Evolutionary conservation across 2,888 invertebrate genomes (phyloP).

Genomic region (Dryococelus australis): DNA sequence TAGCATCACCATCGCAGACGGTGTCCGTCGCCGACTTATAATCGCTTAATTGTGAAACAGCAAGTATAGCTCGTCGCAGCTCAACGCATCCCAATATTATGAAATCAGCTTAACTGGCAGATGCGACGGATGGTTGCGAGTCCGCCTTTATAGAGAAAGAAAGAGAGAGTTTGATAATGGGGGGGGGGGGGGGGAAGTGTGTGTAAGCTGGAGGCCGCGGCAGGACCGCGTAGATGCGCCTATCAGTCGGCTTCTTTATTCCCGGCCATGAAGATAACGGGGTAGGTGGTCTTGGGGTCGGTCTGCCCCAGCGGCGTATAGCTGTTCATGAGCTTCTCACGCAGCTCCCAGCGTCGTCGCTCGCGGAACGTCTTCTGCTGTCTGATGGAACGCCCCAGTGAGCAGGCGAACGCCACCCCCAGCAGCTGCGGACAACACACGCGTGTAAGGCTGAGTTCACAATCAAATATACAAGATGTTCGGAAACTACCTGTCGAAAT

Average conservation of each 20-base stretch:
- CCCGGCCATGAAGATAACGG: slow-evolving; percentile 53
- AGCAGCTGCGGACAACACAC: slow-evolving; percentile 39
- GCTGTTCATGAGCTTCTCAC: slow-evolving; percentile 56
- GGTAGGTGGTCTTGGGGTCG: slow-evolving; percentile 55
- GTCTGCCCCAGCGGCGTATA: slow-evolving; percentile 56
- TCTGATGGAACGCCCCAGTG: slow-evolving; percentile 44
- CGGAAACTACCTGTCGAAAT: too few species aligned
- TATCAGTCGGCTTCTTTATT: slow-evolving; percentile 1
- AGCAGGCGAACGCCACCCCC: slow-evolving; percentile 46
- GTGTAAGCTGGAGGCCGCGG: background rate
- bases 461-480: background rate
- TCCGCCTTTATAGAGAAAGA: background rate
- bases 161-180: background rate
- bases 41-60: too few species aligned
- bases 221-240: background rate
- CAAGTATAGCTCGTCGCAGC: too few species aligned
- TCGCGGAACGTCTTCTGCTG: slow-evolving; percentile 77
- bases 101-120: too few species aligned
- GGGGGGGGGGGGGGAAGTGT: background rate
- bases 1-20: too few species aligned
- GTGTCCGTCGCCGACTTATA: too few species aligned
- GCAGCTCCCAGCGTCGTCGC: slow-evolving; percentile 73
- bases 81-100: too few species aligned
- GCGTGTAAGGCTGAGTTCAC: too few species aligned
- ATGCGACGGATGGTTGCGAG: too few species aligned